Evolutionary conservation across 2,888 invertebrate species (phyloP), one percentile per base, ranked within the genome.

Genomic region (Chrysina gloriosa): DNA sequence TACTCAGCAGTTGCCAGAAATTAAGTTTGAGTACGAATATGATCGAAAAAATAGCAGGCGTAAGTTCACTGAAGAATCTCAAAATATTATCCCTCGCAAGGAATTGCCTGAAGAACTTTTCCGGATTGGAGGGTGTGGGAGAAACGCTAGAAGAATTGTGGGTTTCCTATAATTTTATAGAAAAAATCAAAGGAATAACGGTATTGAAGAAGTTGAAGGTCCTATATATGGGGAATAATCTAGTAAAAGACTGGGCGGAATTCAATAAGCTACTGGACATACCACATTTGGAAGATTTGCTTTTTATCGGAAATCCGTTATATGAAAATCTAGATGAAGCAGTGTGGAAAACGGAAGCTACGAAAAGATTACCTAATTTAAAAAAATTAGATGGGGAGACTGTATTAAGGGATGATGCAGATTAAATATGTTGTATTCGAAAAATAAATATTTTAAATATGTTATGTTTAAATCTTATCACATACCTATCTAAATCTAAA

Each of bases 81-180:
- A 91, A 89, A 78, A 87, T 97, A 63, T 83, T 98, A 7, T 95
- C 95, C 0, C 79, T 98, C 25, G 94, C 95, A 1, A 86, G 97
- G 73, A 98, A 98, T 81, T 92, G 93, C 78, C 92, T 98, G 0
- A 98, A 97, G 84, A 91, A 90, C 0, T 90, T 97, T 68, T 87
- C 93, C 64, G 97, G 97, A 42, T 87, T 98, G 84, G 97, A 98
- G 84, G 89, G 89, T 0, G 86, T 97, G 2, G 92, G 90, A 0
- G 97, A 97, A 14, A 93, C 94, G 0, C 81, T 98, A 25, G 95
- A 96, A 80, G 93, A 98, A 80, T 83, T 98, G 1, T 98, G 97
- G 97, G 90, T 97, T 54, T 97, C 97, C 0, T 97, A 97, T 80
- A 97, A 98, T 82, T 83, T 90, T 31, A 92, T 98, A 63, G 97